Evolutionary conservation across 2,113 vertebrate species (phyloP).

Genomic region (Procavia capensis): DNA sequence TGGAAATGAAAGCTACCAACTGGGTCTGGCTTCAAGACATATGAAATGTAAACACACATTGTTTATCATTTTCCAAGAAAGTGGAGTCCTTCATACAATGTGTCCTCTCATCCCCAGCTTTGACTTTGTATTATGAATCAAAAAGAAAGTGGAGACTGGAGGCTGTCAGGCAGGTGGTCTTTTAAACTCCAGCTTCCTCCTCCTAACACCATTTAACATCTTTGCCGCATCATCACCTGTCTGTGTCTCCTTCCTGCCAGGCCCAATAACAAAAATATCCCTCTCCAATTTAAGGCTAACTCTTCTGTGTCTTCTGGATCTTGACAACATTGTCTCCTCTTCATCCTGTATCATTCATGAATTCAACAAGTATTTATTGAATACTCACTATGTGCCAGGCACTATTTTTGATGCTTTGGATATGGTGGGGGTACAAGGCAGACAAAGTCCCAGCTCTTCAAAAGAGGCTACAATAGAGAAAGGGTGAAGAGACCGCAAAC

Average conservation of each 20-base stretch:
- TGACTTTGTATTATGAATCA: constrained; percentile 24
- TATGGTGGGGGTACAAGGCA: background rate
- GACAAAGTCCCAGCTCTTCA: background rate
- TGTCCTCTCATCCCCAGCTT: background rate
- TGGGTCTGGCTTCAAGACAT: background rate
- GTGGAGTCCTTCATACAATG: background rate
- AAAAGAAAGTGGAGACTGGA: background rate
- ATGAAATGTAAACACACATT: constrained; percentile 34
- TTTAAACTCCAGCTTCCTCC: background rate
- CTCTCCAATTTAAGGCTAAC: background rate
- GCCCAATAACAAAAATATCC: background rate
- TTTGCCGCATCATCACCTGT: background rate
- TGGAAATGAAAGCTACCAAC: constrained; percentile 37
- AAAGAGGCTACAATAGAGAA: background rate
- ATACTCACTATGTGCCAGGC: background rate
- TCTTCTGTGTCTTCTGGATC: background rate
- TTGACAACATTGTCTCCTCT: background rate
- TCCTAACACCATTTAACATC: background rate
- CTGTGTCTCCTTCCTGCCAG: background rate
- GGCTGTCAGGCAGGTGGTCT: background rate
- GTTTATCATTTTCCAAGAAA: constrained; percentile 17
- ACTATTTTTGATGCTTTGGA: constrained; percentile 17
- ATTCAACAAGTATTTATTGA: constrained; percentile 46
- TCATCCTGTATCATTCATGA: background rate
- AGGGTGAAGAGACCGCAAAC: background rate